phyloP scores from a whole-genome alignment of 2,888 invertebrate species.

The Anticlea derivata region DNA sequence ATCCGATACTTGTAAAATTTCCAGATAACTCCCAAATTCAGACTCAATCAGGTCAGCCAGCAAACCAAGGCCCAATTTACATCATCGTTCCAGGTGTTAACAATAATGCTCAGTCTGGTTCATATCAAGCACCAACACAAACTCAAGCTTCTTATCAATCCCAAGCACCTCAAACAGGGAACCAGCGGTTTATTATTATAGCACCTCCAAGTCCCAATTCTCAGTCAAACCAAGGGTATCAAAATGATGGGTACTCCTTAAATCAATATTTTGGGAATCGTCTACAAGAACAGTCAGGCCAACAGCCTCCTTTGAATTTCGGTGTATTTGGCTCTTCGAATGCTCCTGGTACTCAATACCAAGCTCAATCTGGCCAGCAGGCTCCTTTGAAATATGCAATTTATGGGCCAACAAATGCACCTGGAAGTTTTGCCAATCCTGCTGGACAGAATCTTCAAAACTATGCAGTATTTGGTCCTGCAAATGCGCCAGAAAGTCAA shows the following conservation, averaged over 20 bases:
- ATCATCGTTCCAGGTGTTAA: constrained; percentile 9
- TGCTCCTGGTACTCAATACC: constrained; percentile 1
- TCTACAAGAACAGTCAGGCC: constrained; percentile 3
- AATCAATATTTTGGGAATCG: constrained; percentile 16
- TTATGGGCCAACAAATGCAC: constrained; percentile 2
- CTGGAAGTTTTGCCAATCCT: neutral
- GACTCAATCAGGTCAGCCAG: constrained; percentile 4
- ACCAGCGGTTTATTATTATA: constrained; percentile 9
- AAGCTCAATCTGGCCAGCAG: constrained; percentile 10
- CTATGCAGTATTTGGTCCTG: neutral
- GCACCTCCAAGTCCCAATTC: neutral
- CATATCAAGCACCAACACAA: constrained; percentile 3
- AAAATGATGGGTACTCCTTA: constrained; percentile 8
- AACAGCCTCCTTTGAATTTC: constrained; percentile 13
- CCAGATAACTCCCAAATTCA: constrained; percentile 12
- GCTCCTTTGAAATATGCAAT: constrained; percentile 12
- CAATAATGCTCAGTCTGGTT: constrained; percentile 4
- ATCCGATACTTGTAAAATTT: neutral
- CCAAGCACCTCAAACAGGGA: constrained; percentile 15
- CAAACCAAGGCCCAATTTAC: constrained; percentile 17
- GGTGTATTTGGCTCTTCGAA: constrained; percentile 6
- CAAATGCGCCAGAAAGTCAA: constrained; percentile 9
- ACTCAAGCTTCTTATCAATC: constrained; percentile 5
- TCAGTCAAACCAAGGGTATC: constrained; percentile 10
- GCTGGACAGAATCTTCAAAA: constrained; percentile 5